Conservation (phyloP, 2,797 vertebrate genomes). For the Channa striata region DNA sequence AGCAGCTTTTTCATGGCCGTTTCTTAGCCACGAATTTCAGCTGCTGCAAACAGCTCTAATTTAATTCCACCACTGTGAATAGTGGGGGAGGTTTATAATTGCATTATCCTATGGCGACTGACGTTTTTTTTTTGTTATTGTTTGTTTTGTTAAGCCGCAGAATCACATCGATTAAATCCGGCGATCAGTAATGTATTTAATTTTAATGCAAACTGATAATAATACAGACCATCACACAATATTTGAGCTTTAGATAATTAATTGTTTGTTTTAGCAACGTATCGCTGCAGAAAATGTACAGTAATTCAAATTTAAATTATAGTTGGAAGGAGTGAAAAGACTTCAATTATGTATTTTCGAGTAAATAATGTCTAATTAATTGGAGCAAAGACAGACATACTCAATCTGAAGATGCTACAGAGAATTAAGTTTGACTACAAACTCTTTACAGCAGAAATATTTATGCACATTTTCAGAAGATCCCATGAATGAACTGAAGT, state of each 20-base stretch:
- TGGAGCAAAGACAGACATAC: conserved; percentile 7
- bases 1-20: conserved; percentile 44
- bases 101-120: conserved; percentile 45
- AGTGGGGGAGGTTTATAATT: conserved; percentile 46
- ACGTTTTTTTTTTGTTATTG: conserved; percentile 40
- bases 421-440: conserved; percentile 13
- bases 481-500: conserved; percentile 1
- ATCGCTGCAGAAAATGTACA: conserved; percentile 28
- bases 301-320: conserved; percentile 26
- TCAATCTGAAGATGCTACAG: conserved; percentile 6
- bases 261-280: conserved; percentile 56
- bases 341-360: conserved; percentile 32
- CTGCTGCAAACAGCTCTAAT: conserved; percentile 48
- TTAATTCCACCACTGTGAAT: conserved; percentile 27
- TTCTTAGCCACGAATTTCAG: conserved; percentile 53
- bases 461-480: conserved; percentile 6
- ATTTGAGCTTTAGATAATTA: conserved; percentile 56
- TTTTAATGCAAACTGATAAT: conserved; percentile 43
- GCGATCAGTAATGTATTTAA: conserved; percentile 48
- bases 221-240: conserved; percentile 16
- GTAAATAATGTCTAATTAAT: conserved; percentile 41
- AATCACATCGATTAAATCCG: conserved; percentile 61
- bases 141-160: conserved; percentile 56
- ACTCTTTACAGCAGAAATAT: conserved; percentile 18
- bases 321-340: conserved; percentile 12